phyloP scores from a whole-genome alignment of 2,113 vertebrate species.

The Sphaerodactylus townsendi region DNA sequence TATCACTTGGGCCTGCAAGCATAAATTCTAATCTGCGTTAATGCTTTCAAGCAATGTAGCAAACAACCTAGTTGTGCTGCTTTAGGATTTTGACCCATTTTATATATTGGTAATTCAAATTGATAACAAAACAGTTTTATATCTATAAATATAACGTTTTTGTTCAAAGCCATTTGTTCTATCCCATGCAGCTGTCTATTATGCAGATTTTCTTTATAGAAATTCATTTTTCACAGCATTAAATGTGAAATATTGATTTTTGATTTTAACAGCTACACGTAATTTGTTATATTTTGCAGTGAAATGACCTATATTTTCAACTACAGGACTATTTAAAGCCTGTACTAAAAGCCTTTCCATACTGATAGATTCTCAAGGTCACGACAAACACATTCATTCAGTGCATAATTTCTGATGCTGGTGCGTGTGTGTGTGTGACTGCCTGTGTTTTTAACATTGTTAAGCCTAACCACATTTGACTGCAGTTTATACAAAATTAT shows the following conservation, averaged over 20 bases:
- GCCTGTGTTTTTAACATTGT: conserved; percentile 44
- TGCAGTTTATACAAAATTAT: conserved; percentile 69
- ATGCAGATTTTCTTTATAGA: conserved; percentile 64
- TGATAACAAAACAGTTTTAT: conserved; percentile 29
- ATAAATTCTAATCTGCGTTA: conserved; percentile 12
- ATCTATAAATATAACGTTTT: conserved; percentile 20
- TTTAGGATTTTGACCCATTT: conserved; percentile 22
- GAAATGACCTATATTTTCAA: conserved; percentile 68
- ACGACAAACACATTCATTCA: conserved; percentile 47
- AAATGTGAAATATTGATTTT: conserved; percentile 68
- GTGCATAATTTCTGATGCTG: conserved; percentile 60
- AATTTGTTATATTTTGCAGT: conserved; percentile 67
- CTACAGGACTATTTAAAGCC: conserved; percentile 61
- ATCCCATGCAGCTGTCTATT: conserved; percentile 38
- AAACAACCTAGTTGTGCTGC: conserved; percentile 10
- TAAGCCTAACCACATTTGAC: conserved; percentile 56
- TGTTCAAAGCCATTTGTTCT: conserved; percentile 22
- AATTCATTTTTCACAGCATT: conserved; percentile 69
- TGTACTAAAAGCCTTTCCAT: conserved; percentile 61
- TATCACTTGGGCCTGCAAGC: not conserved
- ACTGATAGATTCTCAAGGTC: conserved; percentile 73
- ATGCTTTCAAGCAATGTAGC: conserved; percentile 35
- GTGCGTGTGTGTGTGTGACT: conserved; percentile 4
- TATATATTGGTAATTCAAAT: conserved; percentile 33
- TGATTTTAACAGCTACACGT: conserved; percentile 58